These are phyloP conservation scores for Pentamera pediparva DNA, from an alignment of 53 echinoderm and acorn worm species.

Conservation along the genomic window DNA sequence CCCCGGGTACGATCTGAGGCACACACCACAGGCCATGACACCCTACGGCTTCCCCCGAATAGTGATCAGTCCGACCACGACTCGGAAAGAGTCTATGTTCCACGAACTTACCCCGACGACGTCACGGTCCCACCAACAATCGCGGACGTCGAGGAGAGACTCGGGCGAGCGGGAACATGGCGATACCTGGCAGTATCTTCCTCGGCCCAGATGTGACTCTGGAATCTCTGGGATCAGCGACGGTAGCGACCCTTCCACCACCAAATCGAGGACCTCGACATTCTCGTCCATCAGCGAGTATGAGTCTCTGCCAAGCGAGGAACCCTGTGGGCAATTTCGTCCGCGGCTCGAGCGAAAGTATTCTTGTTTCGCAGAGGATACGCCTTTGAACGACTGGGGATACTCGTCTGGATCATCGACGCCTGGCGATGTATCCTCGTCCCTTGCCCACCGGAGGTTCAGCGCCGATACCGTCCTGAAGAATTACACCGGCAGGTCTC, in stretches of 20 bases:
- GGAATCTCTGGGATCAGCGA: conserved; percentile 5
- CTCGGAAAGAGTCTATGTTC: conserved; percentile 53
- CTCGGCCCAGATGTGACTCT: conserved; percentile 16
- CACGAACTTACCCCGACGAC: neutral
- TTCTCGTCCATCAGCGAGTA: conserved; percentile 8
- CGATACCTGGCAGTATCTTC: conserved; percentile 13
- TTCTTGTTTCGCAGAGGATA: neutral
- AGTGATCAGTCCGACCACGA: conserved; percentile 31
- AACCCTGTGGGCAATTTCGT: neutral
- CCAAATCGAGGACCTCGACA: conserved; percentile 19
- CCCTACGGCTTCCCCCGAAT: conserved; percentile 50
- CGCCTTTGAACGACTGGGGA: neutral
- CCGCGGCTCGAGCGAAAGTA: neutral
- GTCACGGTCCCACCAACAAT: neutral
- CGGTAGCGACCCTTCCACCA: neutral
- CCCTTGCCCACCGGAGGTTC: neutral
- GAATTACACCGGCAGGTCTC: neutral
- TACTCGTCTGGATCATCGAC: conserved; percentile 23
- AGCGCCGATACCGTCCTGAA: neutral
- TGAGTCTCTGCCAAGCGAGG: neutral
- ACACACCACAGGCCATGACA: neutral
- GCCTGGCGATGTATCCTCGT: neutral
- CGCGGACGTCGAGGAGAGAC: neutral
- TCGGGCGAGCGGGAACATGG: neutral
- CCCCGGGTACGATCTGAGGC: conserved; percentile 1